phyloP scores from a whole-genome alignment of 2,113 vertebrate species.

The Elachura formosa region DNA sequence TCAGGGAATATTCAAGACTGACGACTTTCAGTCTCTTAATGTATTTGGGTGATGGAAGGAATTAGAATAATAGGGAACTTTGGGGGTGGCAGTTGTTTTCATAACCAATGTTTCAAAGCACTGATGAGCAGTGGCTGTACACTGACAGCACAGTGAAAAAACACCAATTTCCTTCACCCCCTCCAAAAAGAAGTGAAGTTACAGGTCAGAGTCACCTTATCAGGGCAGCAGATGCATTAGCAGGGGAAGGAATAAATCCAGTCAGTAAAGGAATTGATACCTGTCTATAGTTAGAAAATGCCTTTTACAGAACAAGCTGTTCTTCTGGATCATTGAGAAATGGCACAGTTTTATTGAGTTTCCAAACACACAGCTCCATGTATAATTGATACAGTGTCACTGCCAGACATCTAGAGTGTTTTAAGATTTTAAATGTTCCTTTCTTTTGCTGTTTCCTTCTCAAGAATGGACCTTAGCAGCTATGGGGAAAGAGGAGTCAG shows the following conservation, averaged over 20 bases:
- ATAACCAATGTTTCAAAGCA: not conserved
- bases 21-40: not conserved
- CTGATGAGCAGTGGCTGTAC: accelerated
- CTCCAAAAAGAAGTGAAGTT: not conserved
- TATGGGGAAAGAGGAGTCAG: not conserved
- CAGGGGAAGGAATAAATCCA: not conserved
- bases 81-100: not conserved
- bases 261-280: slow-evolving; percentile 22
- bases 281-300: slow-evolving; percentile 11
- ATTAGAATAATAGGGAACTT: not conserved
- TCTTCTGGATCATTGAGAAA: not conserved
- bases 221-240: not conserved
- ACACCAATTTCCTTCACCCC: not conserved
- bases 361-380: not conserved
- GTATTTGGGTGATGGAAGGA: not conserved
- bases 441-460: not conserved
- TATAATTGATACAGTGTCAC: not conserved
- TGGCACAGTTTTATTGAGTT: not conserved
- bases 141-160: not conserved
- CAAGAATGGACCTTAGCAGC: not conserved
- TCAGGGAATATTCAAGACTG: not conserved
- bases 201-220: not conserved
- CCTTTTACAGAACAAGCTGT: not conserved
- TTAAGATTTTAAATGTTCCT: not conserved
- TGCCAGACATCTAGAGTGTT: not conserved